Evolutionary conservation across 1,140 invertebrate genomes (phyloP), one percentile per base, ranked within the genome.

Genomic region (Brachionus asplanchnoidis): DNA sequence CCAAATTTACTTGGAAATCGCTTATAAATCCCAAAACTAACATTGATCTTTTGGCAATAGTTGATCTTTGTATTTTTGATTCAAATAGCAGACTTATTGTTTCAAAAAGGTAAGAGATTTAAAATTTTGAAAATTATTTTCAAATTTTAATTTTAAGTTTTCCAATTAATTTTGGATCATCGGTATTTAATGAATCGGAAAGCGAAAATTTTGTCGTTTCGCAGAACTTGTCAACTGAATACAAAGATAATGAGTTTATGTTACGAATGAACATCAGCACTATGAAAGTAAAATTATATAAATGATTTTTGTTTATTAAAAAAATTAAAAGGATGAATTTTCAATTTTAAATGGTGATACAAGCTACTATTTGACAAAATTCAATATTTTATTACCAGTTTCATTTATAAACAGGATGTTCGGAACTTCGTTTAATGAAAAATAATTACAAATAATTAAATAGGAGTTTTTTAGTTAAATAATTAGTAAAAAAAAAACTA

Each of bases 1-100:
- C 73, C 11, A 77, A 50, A 50, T 77, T 77, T 77, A 77, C 73
- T 20, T 77, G 73, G 73, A 77, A 77, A 50, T 77, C 73, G n/a
- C 20, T 26, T 1, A 50, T 77, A 12, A 77, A 77, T 50, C 73
- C 73, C 11, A 77, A 77, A 36, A 77, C 53, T 50, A 50, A 77
- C 32, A 50, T 46, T 5, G 73, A 77, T 77, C 26, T 77, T 12
- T 77, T 77, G 28, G 73, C 42, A 14, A 77, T 77, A 50, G 1
- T 46, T 23, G 73, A 77, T 23, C n/a, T 77, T 14, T 77, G 73
- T 9, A 46, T 77, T n/a, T 77, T 77, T 77, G 73, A 77, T 23
- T 77, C 73, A 53, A 77, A 77, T 50, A 77, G 50, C n/a, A 17
- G 26, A 8, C 26, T 77, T 46, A 53, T 77, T 9, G 26, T 77